Percentiles rank a stretch among this genome's conserved stretches.
phyloP scores from a whole-genome alignment of 2,888 invertebrate species.

The Coleophora flavipennella region DNA sequence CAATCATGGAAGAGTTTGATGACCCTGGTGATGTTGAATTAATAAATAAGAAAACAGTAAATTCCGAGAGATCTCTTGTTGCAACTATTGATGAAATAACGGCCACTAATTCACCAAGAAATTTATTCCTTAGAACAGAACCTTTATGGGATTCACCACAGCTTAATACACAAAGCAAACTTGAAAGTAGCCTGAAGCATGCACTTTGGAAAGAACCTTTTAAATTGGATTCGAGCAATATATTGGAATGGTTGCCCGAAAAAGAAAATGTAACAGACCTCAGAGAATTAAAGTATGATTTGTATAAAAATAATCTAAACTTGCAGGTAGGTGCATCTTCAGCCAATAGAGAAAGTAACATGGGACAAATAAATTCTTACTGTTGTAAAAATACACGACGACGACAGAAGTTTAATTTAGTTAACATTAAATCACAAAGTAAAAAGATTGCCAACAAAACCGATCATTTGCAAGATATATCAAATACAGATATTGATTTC shows the following conservation, averaged over 20 bases:
- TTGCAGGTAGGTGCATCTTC: slow-evolving; percentile 17
- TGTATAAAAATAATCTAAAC: slow-evolving; percentile 34
- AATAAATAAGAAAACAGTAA: slow-evolving; percentile 50
- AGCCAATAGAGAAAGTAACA: slow-evolving; percentile 19
- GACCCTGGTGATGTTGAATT: slow-evolving; percentile 61
- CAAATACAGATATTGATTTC: slow-evolving; percentile 60
- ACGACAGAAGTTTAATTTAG: slow-evolving; percentile 33
- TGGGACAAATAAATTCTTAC: slow-evolving; percentile 21
- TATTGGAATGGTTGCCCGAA: slow-evolving; percentile 54
- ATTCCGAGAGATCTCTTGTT: slow-evolving; percentile 73
- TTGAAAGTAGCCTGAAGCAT: slow-evolving; percentile 47
- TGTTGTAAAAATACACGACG: slow-evolving; percentile 37
- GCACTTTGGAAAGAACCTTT: slow-evolving; percentile 66
- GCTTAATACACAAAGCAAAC: slow-evolving; percentile 39
- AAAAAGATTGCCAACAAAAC: slow-evolving; percentile 39
- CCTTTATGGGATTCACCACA: slow-evolving; percentile 62
- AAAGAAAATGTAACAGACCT: slow-evolving; percentile 48
- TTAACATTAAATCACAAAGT: slow-evolving; percentile 30
- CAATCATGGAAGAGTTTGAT: slow-evolving; percentile 72
- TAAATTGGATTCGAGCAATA: slow-evolving; percentile 55
- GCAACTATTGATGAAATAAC: slow-evolving; percentile 77
- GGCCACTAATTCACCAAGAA: slow-evolving; percentile 70
- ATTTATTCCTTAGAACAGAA: slow-evolving; percentile 69
- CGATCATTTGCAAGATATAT: slow-evolving; percentile 41
- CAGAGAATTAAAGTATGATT: slow-evolving; percentile 38